A percentile compares a stretch with the other conserved stretches of the same genome.
These are phyloP conservation scores for Cephus sareptanus DNA, from an alignment of 2,888 invertebrate species.

Conservation along the genomic window DNA sequence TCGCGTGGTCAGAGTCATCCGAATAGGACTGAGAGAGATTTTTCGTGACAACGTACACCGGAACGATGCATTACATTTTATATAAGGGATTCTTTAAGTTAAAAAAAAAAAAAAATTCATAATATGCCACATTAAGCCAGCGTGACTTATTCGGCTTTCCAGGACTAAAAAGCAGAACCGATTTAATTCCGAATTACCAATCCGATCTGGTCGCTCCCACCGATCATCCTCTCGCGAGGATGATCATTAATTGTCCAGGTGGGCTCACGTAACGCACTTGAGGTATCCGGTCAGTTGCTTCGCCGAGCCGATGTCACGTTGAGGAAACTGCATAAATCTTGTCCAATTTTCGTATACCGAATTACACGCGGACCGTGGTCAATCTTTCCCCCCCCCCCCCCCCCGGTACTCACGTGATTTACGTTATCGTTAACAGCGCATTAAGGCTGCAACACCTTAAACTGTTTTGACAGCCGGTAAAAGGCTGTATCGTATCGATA, in stretches of 20 bases:
- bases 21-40: neutral
- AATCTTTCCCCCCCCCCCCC: neutral
- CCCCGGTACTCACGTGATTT: constrained; percentile 27
- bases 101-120: too few species aligned
- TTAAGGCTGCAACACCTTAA: constrained; percentile 34
- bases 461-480: constrained; percentile 29
- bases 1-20: neutral
- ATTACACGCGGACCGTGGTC: neutral
- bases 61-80: too few species aligned
- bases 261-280: neutral
- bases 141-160: neutral
- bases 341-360: neutral
- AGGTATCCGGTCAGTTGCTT: neutral
- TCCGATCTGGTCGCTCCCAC: too few species aligned
- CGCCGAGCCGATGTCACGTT: neutral
- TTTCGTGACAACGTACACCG: neutral
- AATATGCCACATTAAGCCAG: too few species aligned
- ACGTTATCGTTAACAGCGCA: constrained; percentile 35
- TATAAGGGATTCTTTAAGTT: too few species aligned
- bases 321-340: neutral
- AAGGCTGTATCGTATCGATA: constrained; percentile 2
- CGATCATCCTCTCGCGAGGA: neutral
- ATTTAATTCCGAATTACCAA: neutral
- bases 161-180: constrained; percentile 15
- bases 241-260: neutral